Evolutionary conservation across 1,140 invertebrate species (phyloP).

Genomic region (Habropoda laboriosa): DNA sequence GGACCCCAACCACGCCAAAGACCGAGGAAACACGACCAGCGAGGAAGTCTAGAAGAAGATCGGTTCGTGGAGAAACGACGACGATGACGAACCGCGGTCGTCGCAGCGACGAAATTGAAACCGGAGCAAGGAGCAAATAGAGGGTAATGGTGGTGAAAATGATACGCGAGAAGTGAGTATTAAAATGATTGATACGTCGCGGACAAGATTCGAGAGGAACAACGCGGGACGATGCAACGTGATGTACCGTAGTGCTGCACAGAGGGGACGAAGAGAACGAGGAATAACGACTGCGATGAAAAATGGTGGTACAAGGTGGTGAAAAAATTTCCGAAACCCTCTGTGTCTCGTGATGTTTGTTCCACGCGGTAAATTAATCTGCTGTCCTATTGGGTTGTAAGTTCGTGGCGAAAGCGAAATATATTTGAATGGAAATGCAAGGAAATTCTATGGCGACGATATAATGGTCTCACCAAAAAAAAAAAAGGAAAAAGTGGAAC

Average conservation of each 20-base stretch:
- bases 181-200: constrained; percentile 7
- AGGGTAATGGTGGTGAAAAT: neutral
- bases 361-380: neutral
- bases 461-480: too few species aligned
- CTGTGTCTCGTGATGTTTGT: neutral
- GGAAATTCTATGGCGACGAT: too few species aligned
- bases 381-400: neutral
- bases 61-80: neutral
- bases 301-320: neutral
- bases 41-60: neutral
- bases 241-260: neutral
- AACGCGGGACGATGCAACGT: neutral
- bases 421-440: too few species aligned
- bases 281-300: neutral
- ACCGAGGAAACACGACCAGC: neutral
- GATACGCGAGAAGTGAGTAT: neutral
- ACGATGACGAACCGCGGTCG: neutral
- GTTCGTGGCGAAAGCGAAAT: too few species aligned
- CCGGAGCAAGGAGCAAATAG: neutral
- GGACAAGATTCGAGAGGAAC: neutral
- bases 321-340: neutral
- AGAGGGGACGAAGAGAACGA: neutral
- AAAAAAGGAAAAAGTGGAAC: too few species aligned
- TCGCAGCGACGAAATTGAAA: constrained; percentile 6
- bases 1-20: too few species aligned